Base-by-base conservation (phyloP, 1,140 invertebrate species). In the Homalodisca vitripennis region DNA sequence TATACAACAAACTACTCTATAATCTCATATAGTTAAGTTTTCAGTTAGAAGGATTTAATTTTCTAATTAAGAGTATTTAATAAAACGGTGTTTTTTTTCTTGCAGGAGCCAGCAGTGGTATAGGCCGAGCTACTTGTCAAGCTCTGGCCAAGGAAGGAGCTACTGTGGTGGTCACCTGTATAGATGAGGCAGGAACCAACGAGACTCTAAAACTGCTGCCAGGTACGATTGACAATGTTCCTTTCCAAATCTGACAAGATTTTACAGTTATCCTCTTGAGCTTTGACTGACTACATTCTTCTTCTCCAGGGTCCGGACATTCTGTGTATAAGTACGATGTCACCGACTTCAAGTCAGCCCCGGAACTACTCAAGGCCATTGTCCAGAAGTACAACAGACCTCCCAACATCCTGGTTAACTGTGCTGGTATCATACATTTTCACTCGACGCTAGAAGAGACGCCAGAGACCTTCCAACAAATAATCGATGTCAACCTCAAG, bases 361-460 rank as follows among this genome's bases (percentile, higher is more conserved):
- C 27, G 29, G 6, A 12, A 26, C 22, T 63, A 63, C 60, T n/a
- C 17, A 6, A 17, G n/a, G n/a, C n/a, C n/a, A n/a, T n/a, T n/a
- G 14, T 10, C 30, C n/a, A n/a, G n/a, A n/a, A n/a, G n/a, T n/a
- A n/a, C n/a, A n/a, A n/a, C n/a, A n/a, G n/a, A n/a, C n/a, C 26
- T 14, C 60, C 60, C 20, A 29, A 29, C 30, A 63, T 63, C 24
- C 27, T 63, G 13, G 60, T 63, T 31, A 63, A 63, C 60, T 63
- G 60, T n/a, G 60, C 60, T 1, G 60, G 60, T 13, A 63, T 32
- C 6, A 13, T 32, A 13, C 1, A n/a, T 14, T 29, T 32, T 12
- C 30, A 2, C 3, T 31, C 60, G 29, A 14, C 30, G 1, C n/a
- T 63, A 1, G 17, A 63, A 3, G 31, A 20, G 31, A 63, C 27